These are phyloP conservation scores for Conus canariensis DNA, from an alignment of 2,888 invertebrate species.

Conservation along the genomic window DNA sequence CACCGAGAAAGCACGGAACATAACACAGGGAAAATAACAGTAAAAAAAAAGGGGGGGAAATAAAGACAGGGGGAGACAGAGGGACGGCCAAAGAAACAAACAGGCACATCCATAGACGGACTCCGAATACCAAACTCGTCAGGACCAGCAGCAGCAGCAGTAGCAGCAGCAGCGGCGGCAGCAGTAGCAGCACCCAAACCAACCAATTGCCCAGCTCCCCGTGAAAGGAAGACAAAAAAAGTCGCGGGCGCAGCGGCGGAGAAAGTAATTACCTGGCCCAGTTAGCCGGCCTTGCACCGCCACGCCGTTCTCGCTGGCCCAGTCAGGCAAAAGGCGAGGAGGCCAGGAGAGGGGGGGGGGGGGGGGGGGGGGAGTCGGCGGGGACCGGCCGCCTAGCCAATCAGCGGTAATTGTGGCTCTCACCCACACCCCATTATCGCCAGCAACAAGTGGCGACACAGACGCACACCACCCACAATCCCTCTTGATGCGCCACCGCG, in stretches of 20 bases:
- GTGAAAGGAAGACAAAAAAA: background rate
- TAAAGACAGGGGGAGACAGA: too few relatives aligned
- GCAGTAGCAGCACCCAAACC: background rate
- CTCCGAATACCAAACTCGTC: too few relatives aligned
- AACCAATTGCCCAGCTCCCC: background rate
- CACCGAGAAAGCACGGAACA: too few relatives aligned
- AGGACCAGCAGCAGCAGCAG: too few relatives aligned
- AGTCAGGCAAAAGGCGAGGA: background rate
- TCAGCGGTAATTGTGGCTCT: background rate
- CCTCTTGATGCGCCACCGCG: background rate
- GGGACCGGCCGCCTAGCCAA: background rate
- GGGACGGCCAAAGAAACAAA: too few relatives aligned
- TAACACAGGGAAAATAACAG: too few relatives aligned
- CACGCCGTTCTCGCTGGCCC: background rate
- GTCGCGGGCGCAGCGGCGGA: background rate
- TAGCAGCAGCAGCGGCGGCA: too few relatives aligned
- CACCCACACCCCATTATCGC: background rate
- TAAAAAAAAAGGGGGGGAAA: too few relatives aligned
- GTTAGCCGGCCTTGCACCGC: background rate
- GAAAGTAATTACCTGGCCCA: conserved; percentile 1
- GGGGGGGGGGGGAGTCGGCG: too few relatives aligned
- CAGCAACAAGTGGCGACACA: background rate
- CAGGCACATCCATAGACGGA: too few relatives aligned
- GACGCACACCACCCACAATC: background rate
- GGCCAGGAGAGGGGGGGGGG: too few relatives aligned